A percentile compares a stretch with the other conserved stretches of the same genome.
These are phyloP conservation scores for Mimachlamys varia DNA, from an alignment of 2,888 invertebrate genomes.

Conservation along the genomic window DNA sequence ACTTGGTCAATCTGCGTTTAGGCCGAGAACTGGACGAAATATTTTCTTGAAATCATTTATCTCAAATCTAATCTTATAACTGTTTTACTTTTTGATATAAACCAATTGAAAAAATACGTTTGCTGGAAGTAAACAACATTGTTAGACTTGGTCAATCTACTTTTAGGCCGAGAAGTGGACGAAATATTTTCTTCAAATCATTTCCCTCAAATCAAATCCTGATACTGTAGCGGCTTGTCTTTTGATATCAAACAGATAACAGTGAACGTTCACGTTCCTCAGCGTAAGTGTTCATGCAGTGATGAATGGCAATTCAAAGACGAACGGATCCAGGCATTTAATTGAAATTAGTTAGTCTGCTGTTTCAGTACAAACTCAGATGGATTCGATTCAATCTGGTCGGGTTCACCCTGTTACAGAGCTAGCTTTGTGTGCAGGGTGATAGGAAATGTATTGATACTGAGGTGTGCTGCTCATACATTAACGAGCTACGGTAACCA, in stretches of 20 bases:
- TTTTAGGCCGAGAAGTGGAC: background rate
- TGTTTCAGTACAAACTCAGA: background rate
- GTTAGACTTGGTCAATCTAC: background rate
- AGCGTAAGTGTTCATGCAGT: background rate
- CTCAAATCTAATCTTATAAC: background rate
- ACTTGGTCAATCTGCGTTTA: background rate
- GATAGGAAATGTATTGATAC: too few relatives aligned
- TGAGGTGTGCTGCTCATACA: background rate
- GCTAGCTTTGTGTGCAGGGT: too few relatives aligned
- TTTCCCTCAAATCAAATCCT: background rate
- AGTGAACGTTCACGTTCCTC: background rate
- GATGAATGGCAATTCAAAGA: background rate
- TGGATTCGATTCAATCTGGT: background rate
- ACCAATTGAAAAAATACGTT: background rate
- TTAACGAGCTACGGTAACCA: too few relatives aligned
- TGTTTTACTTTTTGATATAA: background rate
- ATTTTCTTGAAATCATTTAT: background rate
- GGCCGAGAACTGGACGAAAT: background rate
- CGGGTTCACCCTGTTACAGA: background rate
- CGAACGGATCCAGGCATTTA: background rate
- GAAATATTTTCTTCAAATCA: background rate
- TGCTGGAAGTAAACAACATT: background rate
- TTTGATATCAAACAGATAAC: background rate
- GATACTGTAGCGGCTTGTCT: background rate
- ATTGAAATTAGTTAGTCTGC: background rate